These are phyloP conservation scores for Philonicus albiceps DNA, from an alignment of 2,888 invertebrate species.

Conservation along the genomic window DNA sequence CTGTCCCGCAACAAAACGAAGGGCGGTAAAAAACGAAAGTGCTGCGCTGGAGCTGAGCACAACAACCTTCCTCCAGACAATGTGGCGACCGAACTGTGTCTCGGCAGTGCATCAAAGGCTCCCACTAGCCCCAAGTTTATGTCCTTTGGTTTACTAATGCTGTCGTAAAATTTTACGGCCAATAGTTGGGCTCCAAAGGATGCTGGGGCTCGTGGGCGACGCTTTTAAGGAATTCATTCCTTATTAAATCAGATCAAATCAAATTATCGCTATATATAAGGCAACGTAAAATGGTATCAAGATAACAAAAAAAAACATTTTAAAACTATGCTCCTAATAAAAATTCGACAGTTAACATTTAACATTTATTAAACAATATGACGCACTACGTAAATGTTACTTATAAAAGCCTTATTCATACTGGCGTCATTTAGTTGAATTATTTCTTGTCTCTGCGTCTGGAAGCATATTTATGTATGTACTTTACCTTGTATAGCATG, in stretches of 20 bases:
- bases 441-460: too few species aligned
- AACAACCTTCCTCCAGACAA: conserved; percentile 21
- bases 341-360: too few species aligned
- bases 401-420: too few species aligned
- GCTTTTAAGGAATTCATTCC: not conserved
- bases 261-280: not conserved
- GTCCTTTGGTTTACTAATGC: conserved; percentile 6
- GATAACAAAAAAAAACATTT: too few species aligned
- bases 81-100: conserved; percentile 7
- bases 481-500: too few species aligned
- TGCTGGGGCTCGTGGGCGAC: not conserved
- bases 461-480: too few species aligned
- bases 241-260: not conserved
- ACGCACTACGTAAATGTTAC: too few species aligned
- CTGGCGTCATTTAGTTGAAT: too few species aligned
- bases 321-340: too few species aligned
- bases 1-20: not conserved
- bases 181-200: not conserved
- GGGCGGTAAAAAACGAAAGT: conserved; percentile 17
- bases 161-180: not conserved
- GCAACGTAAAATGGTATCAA: too few species aligned
- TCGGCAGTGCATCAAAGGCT: not conserved
- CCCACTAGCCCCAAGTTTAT: not conserved
- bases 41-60: not conserved
- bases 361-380: too few species aligned